A percentile compares a stretch with the other conserved stretches of the same genome.
phyloP scores from a whole-genome alignment of 2,797 vertebrate genomes.

The Vipera latastei region DNA sequence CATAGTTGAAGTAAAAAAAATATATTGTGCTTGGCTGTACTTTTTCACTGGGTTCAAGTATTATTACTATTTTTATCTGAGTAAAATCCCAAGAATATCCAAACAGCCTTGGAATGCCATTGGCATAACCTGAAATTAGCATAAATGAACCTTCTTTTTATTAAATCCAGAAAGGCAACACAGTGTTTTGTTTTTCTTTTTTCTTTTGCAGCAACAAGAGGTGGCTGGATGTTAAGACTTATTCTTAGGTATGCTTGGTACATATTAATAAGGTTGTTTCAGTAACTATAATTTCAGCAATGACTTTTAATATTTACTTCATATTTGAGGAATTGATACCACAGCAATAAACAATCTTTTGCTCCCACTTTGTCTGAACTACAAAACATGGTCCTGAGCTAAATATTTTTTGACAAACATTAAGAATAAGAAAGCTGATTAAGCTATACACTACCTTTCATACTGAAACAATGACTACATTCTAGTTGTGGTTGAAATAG shows the following conservation, averaged over 20 bases:
- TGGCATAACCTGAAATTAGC: background rate
- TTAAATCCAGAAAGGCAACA: background rate
- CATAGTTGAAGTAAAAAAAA: background rate
- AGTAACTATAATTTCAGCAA: background rate
- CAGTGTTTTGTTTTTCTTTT: background rate
- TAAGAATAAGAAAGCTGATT: slow-evolving; percentile 39
- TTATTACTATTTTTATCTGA: background rate
- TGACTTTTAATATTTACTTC: background rate
- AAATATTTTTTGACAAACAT: background rate
- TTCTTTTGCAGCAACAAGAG: background rate
- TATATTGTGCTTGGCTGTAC: background rate
- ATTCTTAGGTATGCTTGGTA: background rate
- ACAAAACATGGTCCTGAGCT: background rate
- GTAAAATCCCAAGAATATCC: background rate
- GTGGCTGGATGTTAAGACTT: background rate
- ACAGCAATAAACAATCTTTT: background rate
- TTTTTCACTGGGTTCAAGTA: background rate
- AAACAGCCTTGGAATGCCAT: background rate
- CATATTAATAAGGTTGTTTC: background rate
- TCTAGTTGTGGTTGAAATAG: slow-evolving; percentile 30
- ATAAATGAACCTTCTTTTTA: background rate
- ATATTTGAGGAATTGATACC: background rate
- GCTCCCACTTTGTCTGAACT: background rate
- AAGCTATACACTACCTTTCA: slow-evolving; percentile 32
- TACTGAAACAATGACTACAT: slow-evolving; percentile 27